Evolutionary conservation across 2,888 invertebrate genomes (phyloP), one percentile per base, ranked within the genome.

Genomic region (Hypselothyrea guttata): DNA sequence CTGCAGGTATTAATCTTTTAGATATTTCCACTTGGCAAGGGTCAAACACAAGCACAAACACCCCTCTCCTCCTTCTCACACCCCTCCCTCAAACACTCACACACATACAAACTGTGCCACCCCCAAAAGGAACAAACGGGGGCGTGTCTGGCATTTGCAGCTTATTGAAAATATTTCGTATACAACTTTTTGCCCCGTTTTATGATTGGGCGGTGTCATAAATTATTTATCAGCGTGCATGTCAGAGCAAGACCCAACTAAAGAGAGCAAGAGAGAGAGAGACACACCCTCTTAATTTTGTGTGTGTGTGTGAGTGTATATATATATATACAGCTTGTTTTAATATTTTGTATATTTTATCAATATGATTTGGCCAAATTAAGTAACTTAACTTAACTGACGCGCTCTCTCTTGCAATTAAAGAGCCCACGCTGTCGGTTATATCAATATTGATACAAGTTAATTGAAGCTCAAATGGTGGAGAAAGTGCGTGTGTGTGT

Each of bases 191-290:
- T 46, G 63, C 46, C 51, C 54, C 68, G 71, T 67, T 71, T 79
- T 82, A 78, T 82, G 84, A 87, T 87, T 87, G 87, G 87, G 75
- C 71, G 84, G 74, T 75, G 69, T 59, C 76, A 86, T 87, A 81
- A 87, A 87, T 86, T 79, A 87, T 84, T 82, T 83, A 87, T 78
- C 77, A 71, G 66, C 53, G 44, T 56, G 61, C 44, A 52, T 45
- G 75, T 27, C 55, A 67, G 76, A 72, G 47, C 41, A 68, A 53
- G 72, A 72, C 58, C 59, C 30, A 47, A 8, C 41, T 18, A 57
- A 15, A 34, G 3, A 4, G 22, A 22, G 22, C n/a, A n/a, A 15
- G 35, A 16, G 4, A 9, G 34, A 34, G 38, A 38, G 15, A 16
- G 37, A 15, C 37, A 37, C 22, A 22, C 22, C 5, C 3, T 5